Evolutionary conservation across 1,140 invertebrate genomes (phyloP), one percentile per base, ranked within the genome.

Genomic region (Apocrypta bakeri): DNA sequence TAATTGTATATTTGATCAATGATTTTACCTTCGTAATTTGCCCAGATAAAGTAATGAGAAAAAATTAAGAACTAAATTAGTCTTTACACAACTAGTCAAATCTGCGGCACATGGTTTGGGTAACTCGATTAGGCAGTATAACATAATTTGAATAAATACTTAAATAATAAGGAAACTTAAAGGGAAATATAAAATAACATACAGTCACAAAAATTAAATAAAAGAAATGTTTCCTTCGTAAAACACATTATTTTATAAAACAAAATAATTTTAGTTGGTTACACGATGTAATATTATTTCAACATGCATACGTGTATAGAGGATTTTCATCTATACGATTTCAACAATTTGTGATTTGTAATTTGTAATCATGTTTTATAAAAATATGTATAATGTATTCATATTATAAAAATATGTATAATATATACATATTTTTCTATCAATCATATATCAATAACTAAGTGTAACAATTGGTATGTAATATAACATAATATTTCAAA

Each of bases 171-270:
- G 48, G 72, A 76, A 73, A 81, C 40, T 56, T 75, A 69, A 82
- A 56, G 64, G 73, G 31, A 33, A 9, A 56, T 64, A 71, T 71
- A 48, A 82, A 76, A 71, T 75, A 81, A 81, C n/a, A 76, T 66
- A 40, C 42, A 74, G 27, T 31, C 29, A 81, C 33, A 76, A 69
- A 69, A 24, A 82, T 75, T 66, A 74, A 63, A n/a, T 71, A 42
- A 61, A 76, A 68, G 76, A 69, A n/a, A 68, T 64, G 61, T 61
- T 82, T 76, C 48, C 72, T 40, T 76, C 27, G 61, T 69, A 71
- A 76, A 76, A 82, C 64, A 76, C 21, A 81, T 81, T 81, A 64
- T 71, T 79, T 81, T 75, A 81, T 81, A 42, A 75, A 81, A 75
- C 33, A 74, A 81, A 68, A 81, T 81, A 75, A 33, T 81, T 81